Base-by-base conservation (phyloP, 1,140 invertebrate genomes). In the Yoshiicerus persimilis region DNA sequence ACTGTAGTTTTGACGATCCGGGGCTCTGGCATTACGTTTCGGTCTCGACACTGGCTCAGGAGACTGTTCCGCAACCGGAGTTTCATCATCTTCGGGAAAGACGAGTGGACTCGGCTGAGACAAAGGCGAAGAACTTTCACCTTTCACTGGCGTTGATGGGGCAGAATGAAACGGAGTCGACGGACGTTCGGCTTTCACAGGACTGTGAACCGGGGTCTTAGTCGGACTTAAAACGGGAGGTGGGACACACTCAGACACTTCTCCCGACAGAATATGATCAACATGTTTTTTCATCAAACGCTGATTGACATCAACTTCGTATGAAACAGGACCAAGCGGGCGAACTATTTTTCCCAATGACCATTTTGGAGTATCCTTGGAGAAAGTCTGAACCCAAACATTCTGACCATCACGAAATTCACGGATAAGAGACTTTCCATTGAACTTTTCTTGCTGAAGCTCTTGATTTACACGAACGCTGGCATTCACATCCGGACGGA, bases 371-470 rank as follows among this genome's bases (percentile, higher is more conserved):
- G 27, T 38, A 25, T 77, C 34, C 30, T 85, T 85, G 8, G 30
- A 41, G 39, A 77, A 88, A 38, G 88, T 86, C 39, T 88, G 30
- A 2, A 88, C 85, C 88, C 85, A 88, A 1, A 88, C 88, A 36
- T 5, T 1, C 10, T 88, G 64, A n/a, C 70, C 84, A 32, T 25
- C 30, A 27, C 25, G 9, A 47, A 88, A 88, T 13, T 41, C 36
- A 34, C 88, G 84, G 34, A 8, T 1, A 25, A 32, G 77, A 1
- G 32, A 34, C 8, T 4, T 23, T 32, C 41, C n/a, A 41, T 86
- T 66, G 27, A 38, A 88, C 11, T 39, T 10, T 9, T 39, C 25
- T 2, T 13, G 27, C 38, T 88, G 88, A 4, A 27, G 30, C 13
- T 20, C 27, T 64, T 86, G 84, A 1, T 30, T 16, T 4, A 39